Evolutionary conservation across 2,113 vertebrate genomes (phyloP), one percentile per base, ranked within the genome.

Genomic region (Jaculus jaculus): DNA sequence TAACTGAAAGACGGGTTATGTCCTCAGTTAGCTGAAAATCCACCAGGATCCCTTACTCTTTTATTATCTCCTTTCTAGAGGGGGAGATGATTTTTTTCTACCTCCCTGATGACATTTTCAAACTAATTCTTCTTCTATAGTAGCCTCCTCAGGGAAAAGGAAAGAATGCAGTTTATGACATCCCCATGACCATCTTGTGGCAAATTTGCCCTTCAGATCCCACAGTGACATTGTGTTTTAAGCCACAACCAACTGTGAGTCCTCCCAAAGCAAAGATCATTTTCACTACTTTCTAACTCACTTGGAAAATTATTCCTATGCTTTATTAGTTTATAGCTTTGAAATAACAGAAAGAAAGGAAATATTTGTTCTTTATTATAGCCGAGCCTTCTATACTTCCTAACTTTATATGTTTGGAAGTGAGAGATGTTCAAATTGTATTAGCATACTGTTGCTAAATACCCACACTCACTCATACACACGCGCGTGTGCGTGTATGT

Each of bases 21-120:
- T 75, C 92, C 96, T 96, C 21, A 78, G 63, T 90, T 88, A 94
- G 73, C 83, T 89, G 68, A 95, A 97, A 97, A 90, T 69, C 79
- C 72, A 92, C 95, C 24, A 84, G 18, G 32, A 96, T 95, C 7
- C 83, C 84, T 95, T 88, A 23, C 13, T 94, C 73, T 94, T 97
- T 95, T 95, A 86, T 92, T 97, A 93, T 6, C 96, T 96, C 95
- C 18, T 23, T 89, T 87, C 95, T 95, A 93, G 91, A 97, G 89
- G 87, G 12, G 1, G 51, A 87, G 92, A 58, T 54, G 92, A 58
- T 54, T 60, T 83, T 86, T 96, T 58, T 95, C 97, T 92, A 97
- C 88, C 74, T 97, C 92, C 96, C 75, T 93, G 96, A 96, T 97
- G 97, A 95, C 89, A 90, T 97, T 97, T 97, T 96, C 94, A 96